Evolutionary conservation across 2,888 invertebrate genomes (phyloP), one percentile per base, ranked within the genome.

Genomic region (Drosophila robusta): DNA sequence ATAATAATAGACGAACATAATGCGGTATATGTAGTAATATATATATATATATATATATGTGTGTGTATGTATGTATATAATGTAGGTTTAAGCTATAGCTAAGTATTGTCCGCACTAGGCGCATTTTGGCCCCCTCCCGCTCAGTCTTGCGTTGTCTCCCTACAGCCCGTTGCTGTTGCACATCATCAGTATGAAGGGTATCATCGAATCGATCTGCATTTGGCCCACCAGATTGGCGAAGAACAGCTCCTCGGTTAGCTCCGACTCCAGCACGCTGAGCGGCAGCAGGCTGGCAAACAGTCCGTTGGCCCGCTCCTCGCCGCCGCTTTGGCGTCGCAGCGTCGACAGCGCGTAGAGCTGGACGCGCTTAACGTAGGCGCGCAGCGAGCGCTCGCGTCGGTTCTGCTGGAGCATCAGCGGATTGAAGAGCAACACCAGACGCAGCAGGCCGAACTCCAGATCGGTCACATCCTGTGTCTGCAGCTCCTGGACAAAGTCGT

Each of bases 201-300:
- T 96, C 80, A 99, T 97, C 90, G 96, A 97, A 90, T 99, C 98
- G 67, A 99, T 98, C 93, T 98, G 97, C 83, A 99, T 97, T 91
- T 96, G 97, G 5, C 98, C 98, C 49, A 98, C 95, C 70, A 98
- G 94, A 52, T 97, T 97, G 4, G 97, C 96, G 90, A 98, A 98
- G 93, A 98, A 98, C 57, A 98, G 94, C 90, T 98, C 98, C 92
- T 98, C 98, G 56, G 98, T 93, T 69, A 96, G 94, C 12, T 95
- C 93, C 2, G 96, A 95, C 61, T 96, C 95, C 90, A 96, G 95
- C 77, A 95, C 94, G 77, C 96, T 93, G 24, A 97, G 92, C 5
- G 95, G 95, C 1, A 96, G 95, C 66, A 98, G 93, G 90, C 95
- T 95, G 24, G 91, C 84, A 64, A 91, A 78, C 26, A 91, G 68